These are phyloP conservation scores for Caenorhabditis panamensis DNA, from an alignment of 2,888 invertebrate species.

Conservation along the genomic window DNA sequence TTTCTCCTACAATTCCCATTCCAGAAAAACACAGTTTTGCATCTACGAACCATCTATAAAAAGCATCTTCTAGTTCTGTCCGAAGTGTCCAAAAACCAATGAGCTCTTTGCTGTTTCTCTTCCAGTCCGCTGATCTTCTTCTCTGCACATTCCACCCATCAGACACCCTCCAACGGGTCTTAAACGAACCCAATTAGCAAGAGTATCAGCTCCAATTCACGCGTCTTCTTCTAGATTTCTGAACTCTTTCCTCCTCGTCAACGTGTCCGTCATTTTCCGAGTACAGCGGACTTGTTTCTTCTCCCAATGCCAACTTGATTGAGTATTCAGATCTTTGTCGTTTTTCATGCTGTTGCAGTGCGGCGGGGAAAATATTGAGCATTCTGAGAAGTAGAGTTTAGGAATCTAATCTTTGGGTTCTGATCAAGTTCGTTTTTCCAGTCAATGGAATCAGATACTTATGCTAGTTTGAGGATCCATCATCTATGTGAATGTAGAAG, in stretches of 20 bases:
- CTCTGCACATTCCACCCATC: not conserved
- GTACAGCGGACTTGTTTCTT: not conserved
- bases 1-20: conserved; percentile 5
- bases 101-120: not conserved
- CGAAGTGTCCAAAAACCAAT: conserved; percentile 7
- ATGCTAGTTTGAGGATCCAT: too few species aligned
- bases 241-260: not conserved
- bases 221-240: conserved; percentile 1
- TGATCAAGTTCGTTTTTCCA: too few species aligned
- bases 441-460: too few species aligned
- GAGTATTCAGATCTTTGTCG: not conserved
- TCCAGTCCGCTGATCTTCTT: conserved; percentile 3
- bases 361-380: not conserved
- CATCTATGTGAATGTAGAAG: too few species aligned
- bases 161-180: not conserved
- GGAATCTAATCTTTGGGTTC: too few species aligned
- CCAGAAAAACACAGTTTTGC: conserved; percentile 14
- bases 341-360: not conserved
- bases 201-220: conserved; percentile 1
- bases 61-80: not conserved
- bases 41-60: conserved; percentile 21
- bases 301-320: not conserved
- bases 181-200: conserved; percentile 15
- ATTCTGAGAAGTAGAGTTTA: not conserved
- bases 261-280: conserved; percentile 1